These are phyloP conservation scores for Rhizomys pruinosus DNA, from an alignment of 2,113 vertebrate species.

Conservation along the genomic window DNA sequence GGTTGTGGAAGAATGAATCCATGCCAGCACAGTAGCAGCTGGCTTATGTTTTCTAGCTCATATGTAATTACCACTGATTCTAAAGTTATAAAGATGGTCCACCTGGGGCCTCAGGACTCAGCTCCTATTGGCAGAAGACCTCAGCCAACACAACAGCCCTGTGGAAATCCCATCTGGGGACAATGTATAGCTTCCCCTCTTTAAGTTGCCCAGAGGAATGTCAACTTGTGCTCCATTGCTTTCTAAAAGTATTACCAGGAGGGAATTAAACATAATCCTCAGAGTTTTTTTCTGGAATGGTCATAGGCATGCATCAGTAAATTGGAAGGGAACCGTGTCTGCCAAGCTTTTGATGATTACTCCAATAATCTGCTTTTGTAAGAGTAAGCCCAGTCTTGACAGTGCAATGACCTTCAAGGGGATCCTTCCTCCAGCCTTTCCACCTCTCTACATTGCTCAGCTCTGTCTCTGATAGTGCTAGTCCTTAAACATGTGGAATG, in stretches of 20 bases:
- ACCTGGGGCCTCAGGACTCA: background rate
- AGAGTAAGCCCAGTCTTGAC: background rate
- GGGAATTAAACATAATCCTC: background rate
- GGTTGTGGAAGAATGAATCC: background rate
- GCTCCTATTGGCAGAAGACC: background rate
- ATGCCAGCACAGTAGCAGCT: background rate
- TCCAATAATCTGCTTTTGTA: background rate
- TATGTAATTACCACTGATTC: background rate
- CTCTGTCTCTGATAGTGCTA: background rate
- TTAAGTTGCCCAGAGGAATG: background rate
- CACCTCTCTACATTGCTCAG: background rate
- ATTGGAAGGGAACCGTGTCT: background rate
- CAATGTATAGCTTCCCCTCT: background rate
- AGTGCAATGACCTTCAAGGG: background rate
- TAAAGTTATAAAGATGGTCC: background rate
- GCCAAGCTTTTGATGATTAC: too few relatives aligned
- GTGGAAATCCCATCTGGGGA: background rate
- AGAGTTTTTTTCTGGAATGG: background rate
- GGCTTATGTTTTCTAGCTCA: background rate
- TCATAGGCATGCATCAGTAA: background rate
- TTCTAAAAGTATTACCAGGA: background rate
- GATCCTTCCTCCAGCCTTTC: rapidly evolving
- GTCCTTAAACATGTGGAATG: background rate
- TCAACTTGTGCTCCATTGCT: background rate
- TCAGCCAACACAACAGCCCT: background rate